phyloP scores from a whole-genome alignment of 2,888 invertebrate genomes.

The Phania funesta region DNA sequence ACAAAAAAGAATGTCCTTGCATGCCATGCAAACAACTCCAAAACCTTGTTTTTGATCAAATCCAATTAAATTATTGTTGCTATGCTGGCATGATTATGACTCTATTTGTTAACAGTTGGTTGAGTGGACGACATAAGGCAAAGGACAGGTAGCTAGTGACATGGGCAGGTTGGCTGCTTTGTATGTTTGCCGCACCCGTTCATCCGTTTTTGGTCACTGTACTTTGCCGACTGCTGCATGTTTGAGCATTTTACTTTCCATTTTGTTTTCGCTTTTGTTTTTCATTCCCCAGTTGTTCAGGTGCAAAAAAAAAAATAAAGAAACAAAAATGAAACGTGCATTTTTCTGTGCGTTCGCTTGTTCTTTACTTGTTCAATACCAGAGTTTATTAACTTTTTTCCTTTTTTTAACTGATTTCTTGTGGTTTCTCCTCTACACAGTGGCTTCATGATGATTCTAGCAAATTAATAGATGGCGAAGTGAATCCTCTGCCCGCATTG shows the following conservation, averaged over 20 bases:
- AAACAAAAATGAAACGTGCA: conserved; percentile 24
- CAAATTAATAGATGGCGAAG: conserved; percentile 75
- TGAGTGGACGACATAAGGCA: conserved; percentile 9
- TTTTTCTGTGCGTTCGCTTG: conserved; percentile 9
- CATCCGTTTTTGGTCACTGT: background rate
- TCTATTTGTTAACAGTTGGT: conserved; percentile 36
- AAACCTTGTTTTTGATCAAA: background rate
- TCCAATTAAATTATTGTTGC: conserved; percentile 36
- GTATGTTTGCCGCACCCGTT: conserved; percentile 14
- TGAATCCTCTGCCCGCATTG: conserved; percentile 75
- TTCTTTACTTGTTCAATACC: background rate
- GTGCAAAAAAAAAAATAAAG: conserved; percentile 32
- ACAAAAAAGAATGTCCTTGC: conserved; percentile 40
- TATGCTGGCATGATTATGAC: conserved; percentile 21
- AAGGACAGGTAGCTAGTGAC: background rate
- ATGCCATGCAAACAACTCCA: background rate
- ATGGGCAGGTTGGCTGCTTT: conserved; percentile 28
- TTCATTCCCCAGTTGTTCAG: conserved; percentile 58
- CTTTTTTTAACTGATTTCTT: conserved; percentile 19
- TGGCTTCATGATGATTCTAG: conserved; percentile 70
- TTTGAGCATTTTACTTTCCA: conserved; percentile 51
- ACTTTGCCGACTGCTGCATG: conserved; percentile 19
- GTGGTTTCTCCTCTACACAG: conserved; percentile 55
- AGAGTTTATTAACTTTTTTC: conserved; percentile 23
- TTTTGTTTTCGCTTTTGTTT: conserved; percentile 65